A percentile compares a stretch with the other conserved stretches of the same genome.
These are phyloP conservation scores for Notolepis coatsorum DNA, from an alignment of 2,797 vertebrate genomes.

Conservation along the genomic window DNA sequence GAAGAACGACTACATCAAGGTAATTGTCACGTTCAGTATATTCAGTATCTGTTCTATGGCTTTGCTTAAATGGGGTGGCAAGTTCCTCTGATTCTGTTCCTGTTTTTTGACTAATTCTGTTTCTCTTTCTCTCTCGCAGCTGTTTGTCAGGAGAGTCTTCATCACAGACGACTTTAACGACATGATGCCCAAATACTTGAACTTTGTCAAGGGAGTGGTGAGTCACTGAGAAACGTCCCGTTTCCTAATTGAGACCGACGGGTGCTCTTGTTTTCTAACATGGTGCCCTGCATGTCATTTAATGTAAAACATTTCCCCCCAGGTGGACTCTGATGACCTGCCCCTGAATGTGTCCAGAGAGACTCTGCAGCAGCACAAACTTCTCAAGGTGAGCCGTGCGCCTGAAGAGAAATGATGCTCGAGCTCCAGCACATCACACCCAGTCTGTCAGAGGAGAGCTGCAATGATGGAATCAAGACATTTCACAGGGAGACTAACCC, in stretches of 20 bases:
- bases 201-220: conserved; percentile 98
- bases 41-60: neutral
- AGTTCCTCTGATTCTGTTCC: neutral
- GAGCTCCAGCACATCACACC: neutral
- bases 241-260: neutral
- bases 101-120: neutral
- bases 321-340: conserved; percentile 99
- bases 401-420: neutral
- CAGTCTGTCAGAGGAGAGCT: too few species aligned
- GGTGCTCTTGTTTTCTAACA: neutral
- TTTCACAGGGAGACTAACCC: too few species aligned
- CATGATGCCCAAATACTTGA: conserved; percentile 99
- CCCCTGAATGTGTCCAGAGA: conserved; percentile 98
- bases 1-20: conserved; percentile 99
- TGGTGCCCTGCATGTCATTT: neutral
- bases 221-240: conserved; percentile 62
- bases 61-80: neutral
- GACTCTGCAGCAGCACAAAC: conserved; percentile 97
- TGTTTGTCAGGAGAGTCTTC: conserved; percentile 91
- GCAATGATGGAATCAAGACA: too few species aligned
- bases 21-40: conserved; percentile 49
- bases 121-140: conserved; percentile 45
- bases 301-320: conserved; percentile 15
- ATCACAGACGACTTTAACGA: conserved; percentile 99
- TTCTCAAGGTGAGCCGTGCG: conserved; percentile 89